Evolutionary conservation across 2,797 vertebrate species (phyloP), one percentile per base, ranked within the genome.

Genomic region (Semaprochilodus insignis): DNA sequence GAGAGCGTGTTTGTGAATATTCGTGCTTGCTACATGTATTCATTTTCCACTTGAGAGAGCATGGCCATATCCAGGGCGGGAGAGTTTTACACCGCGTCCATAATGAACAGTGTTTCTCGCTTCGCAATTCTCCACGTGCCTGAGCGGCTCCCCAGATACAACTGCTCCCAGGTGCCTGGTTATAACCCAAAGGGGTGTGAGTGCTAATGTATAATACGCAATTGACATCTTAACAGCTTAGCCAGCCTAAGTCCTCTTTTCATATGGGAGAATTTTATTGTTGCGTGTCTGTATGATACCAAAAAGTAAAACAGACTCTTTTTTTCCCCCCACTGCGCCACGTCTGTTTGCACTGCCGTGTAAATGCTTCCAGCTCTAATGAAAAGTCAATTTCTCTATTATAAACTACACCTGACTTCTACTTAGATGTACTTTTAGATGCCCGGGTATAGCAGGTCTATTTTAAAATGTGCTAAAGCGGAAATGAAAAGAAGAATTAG

Each of bases 31-130:
- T 74, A 77, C 71, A 85, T 74, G 23, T 48, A 69, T 81, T 83
- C 78, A 80, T 82, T 83, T 82, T 85, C 66, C 57, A 75, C 82
- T 63, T 83, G 77, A 82, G 57, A 74, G 81, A 80, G 23, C 59
- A 59, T 54, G 80, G 83, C 75, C 52, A 54, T 17, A 73, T 63
- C 81, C 62, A 70, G 72, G 74, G 77, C 66, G 83, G 77, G 75
- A 82, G 78, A 55, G 23, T 74, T 78, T 81, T 78, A 81, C 71
- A 74, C 25, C 69, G 52, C 75, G 81, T 55, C 78, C 27, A 36
- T 85, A 78, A 81, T 81, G 83, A 81, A 79, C 80, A 78, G 59
- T 51, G 69, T 72, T 69, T 54, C 23, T 44, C 72, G 65, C 63
- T 25, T 7, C 72, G 69, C 73, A 52, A 52, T 52, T 54, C 69